Conservation (phyloP, 1,140 invertebrate genomes). For the Papilio helenus region DNA sequence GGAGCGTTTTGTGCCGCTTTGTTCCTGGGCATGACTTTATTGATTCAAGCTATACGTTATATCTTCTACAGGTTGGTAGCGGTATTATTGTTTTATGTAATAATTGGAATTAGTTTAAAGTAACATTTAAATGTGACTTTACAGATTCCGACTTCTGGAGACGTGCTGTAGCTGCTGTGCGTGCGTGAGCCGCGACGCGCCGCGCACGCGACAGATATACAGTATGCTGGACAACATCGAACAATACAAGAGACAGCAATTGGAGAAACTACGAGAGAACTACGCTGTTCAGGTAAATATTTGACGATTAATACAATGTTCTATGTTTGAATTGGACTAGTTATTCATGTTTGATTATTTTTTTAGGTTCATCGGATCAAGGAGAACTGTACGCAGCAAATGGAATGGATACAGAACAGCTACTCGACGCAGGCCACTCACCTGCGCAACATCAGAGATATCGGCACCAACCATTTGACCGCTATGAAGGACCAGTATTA, state of each 20-base stretch:
- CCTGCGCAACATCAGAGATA: slow-evolving; percentile 94
- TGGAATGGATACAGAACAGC: slow-evolving; percentile 96
- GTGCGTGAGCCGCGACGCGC: slow-evolving; percentile 85
- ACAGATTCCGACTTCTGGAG: slow-evolving; percentile 86
- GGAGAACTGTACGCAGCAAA: slow-evolving; percentile 96
- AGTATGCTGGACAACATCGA: slow-evolving; percentile 95
- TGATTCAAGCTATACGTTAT: slow-evolving; percentile 89
- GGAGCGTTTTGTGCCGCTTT: slow-evolving; percentile 90
- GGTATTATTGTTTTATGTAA: background rate
- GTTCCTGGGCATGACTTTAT: slow-evolving; percentile 91
- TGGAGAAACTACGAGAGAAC: slow-evolving; percentile 94
- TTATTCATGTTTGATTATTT: slow-evolving; percentile 44
- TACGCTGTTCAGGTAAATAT: slow-evolving; percentile 92
- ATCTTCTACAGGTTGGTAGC: slow-evolving; percentile 86
- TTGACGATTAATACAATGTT: background rate
- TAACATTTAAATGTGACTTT: slow-evolving; percentile 51
- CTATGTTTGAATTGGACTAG: slow-evolving; percentile 5
- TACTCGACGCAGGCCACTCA: slow-evolving; percentile 94
- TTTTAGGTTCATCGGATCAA: slow-evolving; percentile 92
- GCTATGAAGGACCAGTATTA: slow-evolving; percentile 95
- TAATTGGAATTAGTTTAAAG: background rate
- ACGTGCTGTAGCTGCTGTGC: slow-evolving; percentile 88
- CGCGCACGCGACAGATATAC: slow-evolving; percentile 91
- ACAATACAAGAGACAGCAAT: slow-evolving; percentile 93
- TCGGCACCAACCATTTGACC: slow-evolving; percentile 93